Percentiles rank a stretch among this genome's conserved stretches.
Evolutionary conservation across 2,113 vertebrate genomes (phyloP).

Genomic region (Hippoglossus stenolepis): DNA sequence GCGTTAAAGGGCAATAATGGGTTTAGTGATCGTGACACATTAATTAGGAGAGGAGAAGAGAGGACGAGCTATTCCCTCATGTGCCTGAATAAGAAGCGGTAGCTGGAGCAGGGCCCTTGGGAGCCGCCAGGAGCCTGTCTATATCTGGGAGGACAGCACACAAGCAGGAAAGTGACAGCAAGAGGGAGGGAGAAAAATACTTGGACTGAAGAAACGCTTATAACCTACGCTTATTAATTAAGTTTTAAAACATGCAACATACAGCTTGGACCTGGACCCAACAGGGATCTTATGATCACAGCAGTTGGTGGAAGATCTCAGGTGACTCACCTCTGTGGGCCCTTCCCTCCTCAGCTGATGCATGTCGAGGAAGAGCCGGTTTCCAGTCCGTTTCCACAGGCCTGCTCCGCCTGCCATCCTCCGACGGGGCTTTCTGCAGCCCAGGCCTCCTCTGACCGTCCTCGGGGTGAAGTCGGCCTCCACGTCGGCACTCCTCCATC

Average conservation of each 20-base stretch:
- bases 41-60: slow-evolving; percentile 77
- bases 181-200: slow-evolving; percentile 12
- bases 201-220: not conserved
- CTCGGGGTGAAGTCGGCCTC: slow-evolving; percentile 73
- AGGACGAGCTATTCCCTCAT: slow-evolving; percentile 77
- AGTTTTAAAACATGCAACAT: not conserved
- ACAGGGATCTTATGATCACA: not conserved
- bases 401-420: slow-evolving; percentile 80
- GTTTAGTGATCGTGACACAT: slow-evolving; percentile 64
- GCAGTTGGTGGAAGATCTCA: not conserved
- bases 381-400: slow-evolving; percentile 82
- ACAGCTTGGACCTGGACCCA: not conserved
- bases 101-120: slow-evolving; percentile 81
- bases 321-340: slow-evolving; percentile 76
- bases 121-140: slow-evolving; percentile 73
- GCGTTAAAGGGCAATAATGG: slow-evolving; percentile 70
- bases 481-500: slow-evolving; percentile 68
- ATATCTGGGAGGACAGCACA: slow-evolving; percentile 71
- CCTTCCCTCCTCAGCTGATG: slow-evolving; percentile 87
- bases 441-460: slow-evolving; percentile 76
- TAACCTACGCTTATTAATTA: not conserved
- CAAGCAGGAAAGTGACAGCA: slow-evolving; percentile 50
- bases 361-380: slow-evolving; percentile 82
- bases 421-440: slow-evolving; percentile 83
- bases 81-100: slow-evolving; percentile 81